Evolutionary conservation across 2,113 vertebrate species (phyloP).

Genomic region (Elachura formosa): DNA sequence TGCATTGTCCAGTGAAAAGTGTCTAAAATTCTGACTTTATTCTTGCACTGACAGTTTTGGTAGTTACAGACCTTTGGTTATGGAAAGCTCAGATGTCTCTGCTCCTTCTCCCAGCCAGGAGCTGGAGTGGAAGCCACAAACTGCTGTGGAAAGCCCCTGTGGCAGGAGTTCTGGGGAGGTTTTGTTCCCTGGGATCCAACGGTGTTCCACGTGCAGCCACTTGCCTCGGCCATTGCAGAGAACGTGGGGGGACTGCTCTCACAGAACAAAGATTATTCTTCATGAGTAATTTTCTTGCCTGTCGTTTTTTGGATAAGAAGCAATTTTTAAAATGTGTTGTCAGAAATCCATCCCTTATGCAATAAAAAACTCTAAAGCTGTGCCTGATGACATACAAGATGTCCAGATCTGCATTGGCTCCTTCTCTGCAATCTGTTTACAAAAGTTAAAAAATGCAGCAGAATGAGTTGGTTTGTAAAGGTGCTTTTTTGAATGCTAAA

Average conservation of each 20-base stretch:
- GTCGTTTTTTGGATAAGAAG: constrained; percentile 64
- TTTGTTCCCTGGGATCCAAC: background rate
- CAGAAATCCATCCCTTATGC: constrained; percentile 68
- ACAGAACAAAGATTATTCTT: constrained; percentile 53
- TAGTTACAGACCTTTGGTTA: background rate
- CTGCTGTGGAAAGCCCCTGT: background rate
- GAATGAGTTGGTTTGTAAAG: constrained; percentile 57
- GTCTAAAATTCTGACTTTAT: background rate
- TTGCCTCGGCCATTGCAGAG: background rate
- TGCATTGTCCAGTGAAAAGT: background rate
- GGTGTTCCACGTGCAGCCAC: background rate
- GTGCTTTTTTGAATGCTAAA: constrained; percentile 66
- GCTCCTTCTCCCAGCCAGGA: background rate
- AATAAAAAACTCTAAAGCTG: constrained; percentile 66
- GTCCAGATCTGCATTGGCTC: constrained; percentile 69
- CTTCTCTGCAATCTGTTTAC: constrained; percentile 68
- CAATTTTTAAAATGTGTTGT: constrained; percentile 71
- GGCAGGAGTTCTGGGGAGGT: background rate
- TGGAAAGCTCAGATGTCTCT: background rate
- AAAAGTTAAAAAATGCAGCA: constrained; percentile 58
- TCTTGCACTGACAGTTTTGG: background rate
- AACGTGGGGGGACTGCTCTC: background rate
- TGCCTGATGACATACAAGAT: constrained; percentile 64
- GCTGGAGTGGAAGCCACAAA: background rate
- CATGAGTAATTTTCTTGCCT: constrained; percentile 52